These are phyloP conservation scores for Cuculus canorus DNA, from an alignment of 2,797 vertebrate species.

Conservation along the genomic window DNA sequence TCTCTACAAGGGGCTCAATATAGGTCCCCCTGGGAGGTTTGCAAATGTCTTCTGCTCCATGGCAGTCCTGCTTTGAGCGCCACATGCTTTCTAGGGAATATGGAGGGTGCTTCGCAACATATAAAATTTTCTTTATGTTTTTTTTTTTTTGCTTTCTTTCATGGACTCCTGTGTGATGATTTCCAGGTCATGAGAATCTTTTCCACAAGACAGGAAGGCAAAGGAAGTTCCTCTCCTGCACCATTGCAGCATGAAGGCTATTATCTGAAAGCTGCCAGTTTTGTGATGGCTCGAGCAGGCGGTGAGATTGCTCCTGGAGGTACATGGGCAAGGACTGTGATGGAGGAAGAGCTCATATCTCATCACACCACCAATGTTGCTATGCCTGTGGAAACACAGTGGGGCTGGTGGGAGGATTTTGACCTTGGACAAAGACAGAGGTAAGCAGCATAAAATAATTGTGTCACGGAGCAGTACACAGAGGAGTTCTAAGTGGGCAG, in stretches of 20 bases:
- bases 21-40: neutral
- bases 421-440: neutral
- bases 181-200: neutral
- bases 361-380: neutral
- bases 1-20: neutral
- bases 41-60: neutral
- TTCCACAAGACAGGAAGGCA: neutral
- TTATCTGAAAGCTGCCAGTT: neutral
- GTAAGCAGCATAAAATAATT: neutral
- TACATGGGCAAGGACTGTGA: neutral
- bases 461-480: rapidly evolving
- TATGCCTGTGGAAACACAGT: neutral
- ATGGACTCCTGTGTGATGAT: neutral
- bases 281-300: neutral
- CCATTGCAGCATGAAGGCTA: neutral
- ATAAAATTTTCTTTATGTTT: neutral
- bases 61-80: neutral
- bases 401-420: neutral
- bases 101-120: neutral
- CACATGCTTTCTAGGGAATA: neutral
- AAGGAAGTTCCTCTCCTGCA: neutral
- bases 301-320: neutral
- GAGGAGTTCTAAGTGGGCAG: neutral
- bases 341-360: neutral
- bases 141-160: neutral